phyloP scores from a whole-genome alignment of 2,113 vertebrate genomes.

The Melanerpes formicivorus region DNA sequence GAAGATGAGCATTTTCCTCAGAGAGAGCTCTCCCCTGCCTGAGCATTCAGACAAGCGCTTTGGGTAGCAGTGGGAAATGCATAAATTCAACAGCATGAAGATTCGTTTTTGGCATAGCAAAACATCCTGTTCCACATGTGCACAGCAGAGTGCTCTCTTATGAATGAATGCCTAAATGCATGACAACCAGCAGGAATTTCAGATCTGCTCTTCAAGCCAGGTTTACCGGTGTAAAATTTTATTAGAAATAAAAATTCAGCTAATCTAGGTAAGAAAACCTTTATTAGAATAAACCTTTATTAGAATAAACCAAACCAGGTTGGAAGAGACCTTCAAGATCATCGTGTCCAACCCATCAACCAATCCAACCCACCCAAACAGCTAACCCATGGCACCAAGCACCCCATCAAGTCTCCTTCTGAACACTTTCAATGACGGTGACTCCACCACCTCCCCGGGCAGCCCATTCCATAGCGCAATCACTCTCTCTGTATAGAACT shows the following conservation, averaged over 20 bases:
- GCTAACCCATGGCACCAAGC: no score
- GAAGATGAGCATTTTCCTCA: conserved; percentile 45
- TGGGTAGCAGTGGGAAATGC: conserved; percentile 71
- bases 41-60: conserved; percentile 64
- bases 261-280: conserved; percentile 1
- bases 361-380: no score
- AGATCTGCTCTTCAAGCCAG: conserved; percentile 31
- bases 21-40: conserved; percentile 30
- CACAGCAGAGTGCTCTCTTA: conserved; percentile 49
- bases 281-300: no score
- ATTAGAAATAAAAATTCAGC: conserved; percentile 50
- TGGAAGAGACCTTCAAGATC: no score
- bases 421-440: no score
- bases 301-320: no score
- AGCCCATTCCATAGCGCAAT: no score
- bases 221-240: conserved; percentile 49
- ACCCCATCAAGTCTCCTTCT: no score
- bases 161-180: conserved; percentile 60
- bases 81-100: conserved; percentile 70
- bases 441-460: no score
- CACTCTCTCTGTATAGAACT: no score
- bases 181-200: conserved; percentile 37
- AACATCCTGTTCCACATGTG: conserved; percentile 17
- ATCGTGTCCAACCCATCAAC: no score
- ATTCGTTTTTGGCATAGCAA: conserved; percentile 45